phyloP scores from a whole-genome alignment of 1,140 invertebrate species.

The Liolophura sinensis region DNA sequence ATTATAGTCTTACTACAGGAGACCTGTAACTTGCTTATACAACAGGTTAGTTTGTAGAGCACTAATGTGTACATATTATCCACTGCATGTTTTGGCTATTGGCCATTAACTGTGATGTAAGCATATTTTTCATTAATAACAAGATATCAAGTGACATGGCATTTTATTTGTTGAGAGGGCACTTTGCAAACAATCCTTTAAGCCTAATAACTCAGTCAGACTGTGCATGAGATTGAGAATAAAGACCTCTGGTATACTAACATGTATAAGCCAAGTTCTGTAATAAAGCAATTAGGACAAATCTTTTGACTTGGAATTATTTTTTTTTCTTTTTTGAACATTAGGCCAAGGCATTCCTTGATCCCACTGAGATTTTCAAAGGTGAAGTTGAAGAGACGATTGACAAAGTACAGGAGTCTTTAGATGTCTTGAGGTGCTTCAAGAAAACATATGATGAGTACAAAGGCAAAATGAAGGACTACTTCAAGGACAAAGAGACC shows the following conservation, averaged over 20 bases:
- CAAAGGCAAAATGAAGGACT: slow-evolving; percentile 70
- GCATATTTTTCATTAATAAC: too few species aligned
- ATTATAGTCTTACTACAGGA: slow-evolving; percentile 87
- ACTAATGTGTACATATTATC: too few species aligned
- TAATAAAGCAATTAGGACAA: too few species aligned
- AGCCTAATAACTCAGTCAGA: too few species aligned
- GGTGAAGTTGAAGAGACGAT: slow-evolving; percentile 64
- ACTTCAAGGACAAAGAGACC: slow-evolving; percentile 67
- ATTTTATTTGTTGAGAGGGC: too few species aligned
- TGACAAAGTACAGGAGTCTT: slow-evolving; percentile 86
- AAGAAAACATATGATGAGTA: slow-evolving; percentile 69
- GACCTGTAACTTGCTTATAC: slow-evolving; percentile 88
- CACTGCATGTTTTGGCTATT: too few species aligned
- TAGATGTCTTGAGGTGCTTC: slow-evolving; percentile 75
- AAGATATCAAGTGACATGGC: too few species aligned
- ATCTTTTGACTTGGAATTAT: slow-evolving; percentile 1
- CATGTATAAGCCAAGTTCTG: too few species aligned
- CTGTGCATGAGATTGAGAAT: too few species aligned
- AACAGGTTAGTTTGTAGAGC: slow-evolving; percentile 49
- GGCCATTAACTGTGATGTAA: too few species aligned
- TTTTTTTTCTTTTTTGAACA: slow-evolving; percentile 29
- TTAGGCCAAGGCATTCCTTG: slow-evolving; percentile 80
- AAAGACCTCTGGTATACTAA: too few species aligned
- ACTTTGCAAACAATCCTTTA: too few species aligned
- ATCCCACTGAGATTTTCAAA: slow-evolving; percentile 82